Evolutionary conservation across 1,140 invertebrate genomes (phyloP).

Genomic region (Cydia strobilella): DNA sequence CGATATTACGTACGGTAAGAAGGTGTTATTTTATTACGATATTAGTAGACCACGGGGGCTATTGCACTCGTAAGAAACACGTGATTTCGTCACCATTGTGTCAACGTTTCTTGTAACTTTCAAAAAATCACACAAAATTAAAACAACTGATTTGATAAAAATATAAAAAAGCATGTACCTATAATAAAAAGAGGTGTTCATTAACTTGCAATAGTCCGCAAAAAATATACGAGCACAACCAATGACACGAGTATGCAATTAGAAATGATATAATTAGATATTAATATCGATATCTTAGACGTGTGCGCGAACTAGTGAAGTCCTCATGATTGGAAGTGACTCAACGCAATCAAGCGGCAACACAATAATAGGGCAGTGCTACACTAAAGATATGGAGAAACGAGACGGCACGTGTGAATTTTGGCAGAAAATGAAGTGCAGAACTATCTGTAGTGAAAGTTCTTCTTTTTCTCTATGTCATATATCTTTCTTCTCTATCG

Average conservation of each 20-base stretch:
- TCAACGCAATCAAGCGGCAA: conserved; percentile 9
- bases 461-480: too few relatives aligned
- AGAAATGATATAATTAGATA: conserved; percentile 12
- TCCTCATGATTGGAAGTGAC: conserved; percentile 19
- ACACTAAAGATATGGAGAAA: not conserved
- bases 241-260: conserved; percentile 5
- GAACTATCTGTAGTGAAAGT: too few relatives aligned
- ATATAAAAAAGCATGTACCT: not conserved
- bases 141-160: too few relatives aligned
- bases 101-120: too few relatives aligned
- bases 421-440: too few relatives aligned
- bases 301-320: conserved; percentile 5
- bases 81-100: too few relatives aligned
- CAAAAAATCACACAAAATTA: too few relatives aligned
- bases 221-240: not conserved
- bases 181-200: not conserved
- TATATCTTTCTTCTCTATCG: too few relatives aligned
- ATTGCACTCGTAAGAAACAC: too few relatives aligned
- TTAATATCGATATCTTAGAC: conserved; percentile 5
- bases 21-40: not conserved
- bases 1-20: not conserved
- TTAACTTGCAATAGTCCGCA: not conserved
- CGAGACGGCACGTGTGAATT: too few relatives aligned
- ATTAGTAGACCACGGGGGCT: too few relatives aligned
- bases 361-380: not conserved